Evolutionary conservation across 2,113 vertebrate species (phyloP), one percentile per base, ranked within the genome.

Genomic region (Engystomops pustulosus): DNA sequence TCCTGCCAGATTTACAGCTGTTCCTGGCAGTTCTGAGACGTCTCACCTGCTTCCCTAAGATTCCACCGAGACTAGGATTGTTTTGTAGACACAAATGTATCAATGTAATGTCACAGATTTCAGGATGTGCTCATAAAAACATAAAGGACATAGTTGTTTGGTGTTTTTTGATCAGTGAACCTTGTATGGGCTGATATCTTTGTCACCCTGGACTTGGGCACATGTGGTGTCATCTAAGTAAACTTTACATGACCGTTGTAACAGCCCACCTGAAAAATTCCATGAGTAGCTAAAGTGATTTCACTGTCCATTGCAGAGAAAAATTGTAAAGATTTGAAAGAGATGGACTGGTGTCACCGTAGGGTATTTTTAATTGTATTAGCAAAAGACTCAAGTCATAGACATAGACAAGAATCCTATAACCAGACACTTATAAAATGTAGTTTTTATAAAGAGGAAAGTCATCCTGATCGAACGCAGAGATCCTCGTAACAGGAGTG

Each of bases 1-100:
- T 83, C 41, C 69, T 41, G 65, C n/a, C 9, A 27, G 18, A n/a
- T 74, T 74, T 62, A 47, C n/a, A 32, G 36, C 25, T 74, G 80
- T 72, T 44, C 5, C 32, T n/a, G 18, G 71, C 36, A 34, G 79
- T 36, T 44, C 32, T 18, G 25, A 36, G 68, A 38, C 38, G 41
- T 20, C 36, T 47, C 45, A 36, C 65, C 65, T 70, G 38, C 32
- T 34, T 68, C 10, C 51, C 23, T n/a, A 15, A 6, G 8, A 7
- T 38, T 36, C 74, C 49, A 14, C 17, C 1, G 47, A 36, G 47
- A 55, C 62, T 4, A 20, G 1, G 1, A 67, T 67, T 14, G 17
- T 20, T 67, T 67, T 34, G 14, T 67, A 41, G 38, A 41, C 38
- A 41, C 38, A 41, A 41, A 4, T 65, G 60, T 18, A 36, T 67